Base-by-base conservation (phyloP, 2,888 invertebrate species). In the Nemurella pictetii region DNA sequence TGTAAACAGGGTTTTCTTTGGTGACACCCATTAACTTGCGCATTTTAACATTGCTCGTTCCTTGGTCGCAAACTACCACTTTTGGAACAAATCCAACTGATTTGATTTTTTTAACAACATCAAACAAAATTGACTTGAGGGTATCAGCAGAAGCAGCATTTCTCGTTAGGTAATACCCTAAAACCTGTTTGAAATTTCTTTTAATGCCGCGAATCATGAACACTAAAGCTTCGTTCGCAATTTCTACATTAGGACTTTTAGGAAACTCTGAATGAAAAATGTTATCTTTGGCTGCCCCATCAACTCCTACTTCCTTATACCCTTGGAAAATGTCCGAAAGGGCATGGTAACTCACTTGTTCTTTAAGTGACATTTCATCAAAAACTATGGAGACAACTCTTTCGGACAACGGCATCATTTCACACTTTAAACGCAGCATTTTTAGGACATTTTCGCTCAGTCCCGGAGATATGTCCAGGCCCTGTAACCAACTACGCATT, bases 151-250 rank as follows among this genome's bases (percentile, higher is more conserved):
- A 32, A 20, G 36, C 36, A n/a, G 35, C 82, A 35, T 82, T 25
- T 35, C 7, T 82, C 9, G 9, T 35, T 7, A 82, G 25, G 36
- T 35, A 82, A 82, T 82, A 82, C 9, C 82, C 82, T 9, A 35
- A n/a, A 35, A 82, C 82, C 25, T 82, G 32, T 26, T 82, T 82
- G 25, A 12, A 82, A 26, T 82, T 82, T 32, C 25, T 9, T 7
- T 82, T 82, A 9, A 82, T 82, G 26, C 82, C 82, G 7, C 82
- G 36, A 12, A 82, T 7, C 82, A 82, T 82, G 5, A 80, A 32
- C 25, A 27, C 30, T 80, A 30, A 20, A n/a, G 82, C 82, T 26
- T 30, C 26, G 25, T 74, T 74, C 5, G 74, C 74, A 36, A 36
- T 36, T 15, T 36, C 36, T 15, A 36, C 36, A 36, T 36, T 36